Evolutionary conservation across 2,888 invertebrate genomes (phyloP).

Genomic region (Vesta saturnalis): DNA sequence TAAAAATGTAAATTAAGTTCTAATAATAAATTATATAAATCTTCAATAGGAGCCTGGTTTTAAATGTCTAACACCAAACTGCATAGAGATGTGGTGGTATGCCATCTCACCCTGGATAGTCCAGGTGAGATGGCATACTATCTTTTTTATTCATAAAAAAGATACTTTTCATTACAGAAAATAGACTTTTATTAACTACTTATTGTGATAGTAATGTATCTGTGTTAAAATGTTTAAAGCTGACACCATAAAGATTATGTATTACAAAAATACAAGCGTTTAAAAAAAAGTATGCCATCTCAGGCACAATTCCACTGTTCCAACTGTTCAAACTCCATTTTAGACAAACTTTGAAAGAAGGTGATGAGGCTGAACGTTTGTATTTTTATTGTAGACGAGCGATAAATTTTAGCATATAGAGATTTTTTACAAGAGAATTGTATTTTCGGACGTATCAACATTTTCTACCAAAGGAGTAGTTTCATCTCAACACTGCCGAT

Average conservation of each 20-base stretch:
- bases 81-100: not conserved
- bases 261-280: not conserved
- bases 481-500: no score
- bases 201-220: not conserved
- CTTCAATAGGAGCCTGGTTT: not conserved
- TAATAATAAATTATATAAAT: not conserved
- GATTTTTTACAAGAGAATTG: no score
- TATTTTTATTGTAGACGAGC: no score
- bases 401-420: no score
- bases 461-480: no score
- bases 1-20: not conserved
- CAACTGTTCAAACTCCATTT: no score
- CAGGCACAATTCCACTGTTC: constrained; percentile 1
- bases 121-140: no score
- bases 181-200: not conserved
- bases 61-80: not conserved
- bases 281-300: not conserved
- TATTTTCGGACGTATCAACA: no score
- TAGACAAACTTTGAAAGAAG: no score
- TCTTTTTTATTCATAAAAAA: not conserved
- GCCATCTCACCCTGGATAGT: not conserved
- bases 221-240: not conserved
- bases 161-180: not conserved
- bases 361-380: no score
- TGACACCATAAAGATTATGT: not conserved